Evolutionary conservation across 2,888 invertebrate species (phyloP).

Genomic region (Baronia brevicornis): DNA sequence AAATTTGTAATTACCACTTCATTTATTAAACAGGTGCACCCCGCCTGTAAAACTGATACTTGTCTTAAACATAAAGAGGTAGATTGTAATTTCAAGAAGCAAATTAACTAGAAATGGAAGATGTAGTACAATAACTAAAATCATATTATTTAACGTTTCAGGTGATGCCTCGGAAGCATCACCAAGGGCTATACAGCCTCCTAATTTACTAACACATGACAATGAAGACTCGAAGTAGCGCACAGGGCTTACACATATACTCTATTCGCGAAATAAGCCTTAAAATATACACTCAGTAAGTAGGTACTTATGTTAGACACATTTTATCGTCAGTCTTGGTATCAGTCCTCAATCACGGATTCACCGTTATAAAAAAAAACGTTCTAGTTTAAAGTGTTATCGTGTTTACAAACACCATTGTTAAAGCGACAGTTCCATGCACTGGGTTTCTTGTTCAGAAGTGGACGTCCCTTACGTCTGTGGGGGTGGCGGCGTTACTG

Average conservation of each 20-base stretch:
- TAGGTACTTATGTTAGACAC: conserved; percentile 60
- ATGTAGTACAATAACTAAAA: conserved; percentile 28
- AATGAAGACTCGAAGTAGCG: conserved; percentile 51
- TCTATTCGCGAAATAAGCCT: conserved; percentile 44
- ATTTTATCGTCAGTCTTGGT: conserved; percentile 68
- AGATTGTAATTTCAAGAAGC: conserved; percentile 70
- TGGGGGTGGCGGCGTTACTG: conserved; percentile 87
- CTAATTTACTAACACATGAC: conserved; percentile 43
- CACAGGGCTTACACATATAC: conserved; percentile 46
- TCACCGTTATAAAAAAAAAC: conserved; percentile 45
- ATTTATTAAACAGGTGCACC: conserved; percentile 28
- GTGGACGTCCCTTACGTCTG: conserved; percentile 89
- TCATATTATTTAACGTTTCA: conserved; percentile 26
- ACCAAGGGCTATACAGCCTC: conserved; percentile 17
- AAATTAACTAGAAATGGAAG: conserved; percentile 51
- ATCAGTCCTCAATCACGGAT: conserved; percentile 68
- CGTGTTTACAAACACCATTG: conserved; percentile 68
- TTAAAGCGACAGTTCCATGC: conserved; percentile 39
- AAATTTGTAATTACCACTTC: conserved; percentile 29
- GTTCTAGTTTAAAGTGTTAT: conserved; percentile 67
- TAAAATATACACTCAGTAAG: conserved; percentile 49
- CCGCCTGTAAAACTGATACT: conserved; percentile 39
- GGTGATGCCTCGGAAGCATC: conserved; percentile 31
- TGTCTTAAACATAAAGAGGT: conserved; percentile 67
- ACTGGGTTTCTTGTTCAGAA: conserved; percentile 66